A percentile compares a stretch with the other conserved stretches of the same genome.
Evolutionary conservation across 2,888 invertebrate species (phyloP).

Genomic region (Drosophila picticornis): DNA sequence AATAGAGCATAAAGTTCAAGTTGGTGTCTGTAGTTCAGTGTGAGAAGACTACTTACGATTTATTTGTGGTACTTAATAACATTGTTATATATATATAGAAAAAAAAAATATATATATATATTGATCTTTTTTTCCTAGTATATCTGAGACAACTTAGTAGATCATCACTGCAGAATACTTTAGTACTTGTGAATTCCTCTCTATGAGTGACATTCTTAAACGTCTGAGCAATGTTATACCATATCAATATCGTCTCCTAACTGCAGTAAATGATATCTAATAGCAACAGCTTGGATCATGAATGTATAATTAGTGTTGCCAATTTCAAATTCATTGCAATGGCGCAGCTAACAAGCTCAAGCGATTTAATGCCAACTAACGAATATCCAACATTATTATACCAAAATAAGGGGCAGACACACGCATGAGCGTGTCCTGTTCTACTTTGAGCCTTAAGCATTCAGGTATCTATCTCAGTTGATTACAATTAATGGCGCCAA

Average conservation of each 20-base stretch:
- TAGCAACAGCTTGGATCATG: not conserved
- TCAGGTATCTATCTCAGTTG: slow-evolving; percentile 59
- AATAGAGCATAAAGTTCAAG: slow-evolving; percentile 15
- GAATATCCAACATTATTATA: slow-evolving; percentile 13
- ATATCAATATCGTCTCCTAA: no score
- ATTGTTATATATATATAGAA: not conserved
- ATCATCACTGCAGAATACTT: not conserved
- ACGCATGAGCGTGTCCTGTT: slow-evolving; percentile 21
- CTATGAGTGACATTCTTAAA: not conserved
- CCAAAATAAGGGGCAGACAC: not conserved
- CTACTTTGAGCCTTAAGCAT: slow-evolving; percentile 7
- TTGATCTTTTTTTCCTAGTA: not conserved
- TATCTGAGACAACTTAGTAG: not conserved
- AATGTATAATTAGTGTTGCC: not conserved
- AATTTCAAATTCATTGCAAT: not conserved
- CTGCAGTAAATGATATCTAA: not conserved
- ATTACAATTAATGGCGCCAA: slow-evolving; percentile 80
- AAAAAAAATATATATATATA: not conserved
- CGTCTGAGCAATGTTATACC: not conserved
- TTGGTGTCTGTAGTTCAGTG: slow-evolving; percentile 1
- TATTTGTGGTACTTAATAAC: not conserved
- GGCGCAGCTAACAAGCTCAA: not conserved
- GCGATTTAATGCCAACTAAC: slow-evolving; percentile 30
- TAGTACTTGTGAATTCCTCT: not conserved
- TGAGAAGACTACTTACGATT: not conserved